Percentiles rank a stretch among this genome's conserved stretches.
Conservation (phyloP, 2,888 invertebrate species). For the Tipula vernalis region DNA sequence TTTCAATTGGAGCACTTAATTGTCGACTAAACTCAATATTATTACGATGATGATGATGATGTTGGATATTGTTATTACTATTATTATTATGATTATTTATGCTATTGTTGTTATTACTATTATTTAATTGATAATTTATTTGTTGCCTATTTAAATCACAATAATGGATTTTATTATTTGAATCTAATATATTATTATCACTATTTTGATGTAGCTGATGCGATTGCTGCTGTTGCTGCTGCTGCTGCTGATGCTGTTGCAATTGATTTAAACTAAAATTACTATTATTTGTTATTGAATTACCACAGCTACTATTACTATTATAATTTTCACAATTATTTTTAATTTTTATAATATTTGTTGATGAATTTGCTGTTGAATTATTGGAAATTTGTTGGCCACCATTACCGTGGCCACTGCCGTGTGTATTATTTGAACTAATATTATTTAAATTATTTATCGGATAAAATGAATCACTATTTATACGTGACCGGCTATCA, state of each 20-base stretch:
- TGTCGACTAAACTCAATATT: constrained; percentile 36
- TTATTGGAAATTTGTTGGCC: not conserved
- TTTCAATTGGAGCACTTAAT: constrained; percentile 34
- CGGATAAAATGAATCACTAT: constrained; percentile 29
- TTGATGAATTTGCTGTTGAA: not conserved
- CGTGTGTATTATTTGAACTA: not conserved
- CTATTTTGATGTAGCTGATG: constrained; percentile 17
- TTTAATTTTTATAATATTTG: not conserved
- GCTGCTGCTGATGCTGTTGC: constrained; percentile 19
- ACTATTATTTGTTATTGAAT: constrained; percentile 9
- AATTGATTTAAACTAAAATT: constrained; percentile 16
- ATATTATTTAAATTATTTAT: constrained; percentile 11
- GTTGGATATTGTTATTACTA: constrained; percentile 8
- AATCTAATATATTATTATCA: constrained; percentile 15
- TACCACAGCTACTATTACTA: constrained; percentile 8
- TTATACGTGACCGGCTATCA: constrained; percentile 30
- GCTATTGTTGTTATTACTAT: constrained; percentile 24
- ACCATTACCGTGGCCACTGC: not conserved
- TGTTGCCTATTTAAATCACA: constrained; percentile 13
- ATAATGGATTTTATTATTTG: constrained; percentile 19
- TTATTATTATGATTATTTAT: not conserved
- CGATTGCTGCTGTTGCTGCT: constrained; percentile 24
- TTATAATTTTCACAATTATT: constrained; percentile 9
- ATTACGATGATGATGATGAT: constrained; percentile 27
- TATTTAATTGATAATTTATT: constrained; percentile 24